Percentiles rank a stretch among this genome's conserved stretches.
Conservation (phyloP, 2,888 invertebrate species). For the Microdon myrmicae region DNA sequence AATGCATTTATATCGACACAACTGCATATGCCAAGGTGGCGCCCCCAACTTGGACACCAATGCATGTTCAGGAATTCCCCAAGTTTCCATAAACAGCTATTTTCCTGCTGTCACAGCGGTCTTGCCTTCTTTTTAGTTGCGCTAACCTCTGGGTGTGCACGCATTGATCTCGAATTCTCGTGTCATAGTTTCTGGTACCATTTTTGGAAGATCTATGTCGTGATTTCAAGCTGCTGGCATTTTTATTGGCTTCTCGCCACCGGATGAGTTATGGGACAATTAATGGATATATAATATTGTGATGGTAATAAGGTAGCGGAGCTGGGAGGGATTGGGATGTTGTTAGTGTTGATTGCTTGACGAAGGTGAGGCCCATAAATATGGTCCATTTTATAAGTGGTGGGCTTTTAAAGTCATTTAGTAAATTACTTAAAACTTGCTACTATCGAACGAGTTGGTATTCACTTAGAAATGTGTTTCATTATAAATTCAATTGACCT, state of each 20-base stretch:
- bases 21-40: slow-evolving; percentile 32
- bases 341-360: too few species aligned
- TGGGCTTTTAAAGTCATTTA: too few species aligned
- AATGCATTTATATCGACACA: slow-evolving; percentile 32
- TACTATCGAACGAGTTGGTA: too few species aligned
- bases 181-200: slow-evolving; percentile 46
- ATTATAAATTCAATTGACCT: too few species aligned
- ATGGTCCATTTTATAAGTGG: too few species aligned
- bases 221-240: slow-evolving; percentile 31
- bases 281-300: too few species aligned
- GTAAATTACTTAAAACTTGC: too few species aligned
- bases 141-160: slow-evolving; percentile 25
- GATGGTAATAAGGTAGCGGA: too few species aligned
- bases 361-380: too few species aligned
- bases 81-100: slow-evolving; percentile 42
- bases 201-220: slow-evolving; percentile 28
- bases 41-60: slow-evolving; percentile 13
- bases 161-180: slow-evolving; percentile 27
- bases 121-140: too few species aligned
- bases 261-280: slow-evolving; percentile 32
- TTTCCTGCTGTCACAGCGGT: slow-evolving; percentile 18
- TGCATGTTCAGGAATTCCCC: slow-evolving; percentile 32
- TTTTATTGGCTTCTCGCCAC: slow-evolving; percentile 26
- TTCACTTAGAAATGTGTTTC: too few species aligned
- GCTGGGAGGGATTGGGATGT: too few species aligned